Evolutionary conservation across 1,140 invertebrate species (phyloP).

Genomic region (Andrena cerasifolii): DNA sequence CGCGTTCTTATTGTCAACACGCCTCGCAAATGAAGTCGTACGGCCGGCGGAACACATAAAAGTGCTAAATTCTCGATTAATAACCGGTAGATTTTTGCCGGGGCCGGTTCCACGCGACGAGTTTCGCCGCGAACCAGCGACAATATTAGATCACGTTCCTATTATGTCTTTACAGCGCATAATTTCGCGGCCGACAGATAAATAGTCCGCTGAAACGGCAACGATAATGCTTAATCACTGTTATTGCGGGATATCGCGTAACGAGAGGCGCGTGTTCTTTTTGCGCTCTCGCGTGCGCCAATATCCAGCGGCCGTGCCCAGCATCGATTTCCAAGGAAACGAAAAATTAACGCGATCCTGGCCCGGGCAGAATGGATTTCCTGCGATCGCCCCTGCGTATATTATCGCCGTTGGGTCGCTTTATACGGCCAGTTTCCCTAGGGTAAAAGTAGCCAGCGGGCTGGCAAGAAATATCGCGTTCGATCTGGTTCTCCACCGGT

Average conservation of each 20-base stretch:
- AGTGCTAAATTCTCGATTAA: slow-evolving; percentile 45
- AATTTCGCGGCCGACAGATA: slow-evolving; percentile 61
- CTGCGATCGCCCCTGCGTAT: too few relatives aligned
- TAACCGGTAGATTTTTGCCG: slow-evolving; percentile 30
- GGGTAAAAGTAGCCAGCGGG: neutral
- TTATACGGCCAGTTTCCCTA: neutral
- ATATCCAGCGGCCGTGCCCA: slow-evolving; percentile 24
- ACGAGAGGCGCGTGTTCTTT: slow-evolving; percentile 18
- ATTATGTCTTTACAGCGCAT: slow-evolving; percentile 63
- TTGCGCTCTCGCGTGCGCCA: slow-evolving; percentile 24
- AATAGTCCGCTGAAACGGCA: slow-evolving; percentile 55
- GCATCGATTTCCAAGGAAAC: neutral
- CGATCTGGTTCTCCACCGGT: slow-evolving; percentile 15
- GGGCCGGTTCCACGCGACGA: slow-evolving; percentile 6
- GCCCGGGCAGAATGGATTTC: neutral
- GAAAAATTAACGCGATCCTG: neutral
- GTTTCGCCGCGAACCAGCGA: slow-evolving; percentile 12
- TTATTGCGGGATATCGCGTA: slow-evolving; percentile 60
- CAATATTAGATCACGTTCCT: slow-evolving; percentile 58
- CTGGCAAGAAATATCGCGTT: slow-evolving; percentile 7
- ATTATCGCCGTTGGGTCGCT: too few relatives aligned
- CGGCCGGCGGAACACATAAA: slow-evolving; percentile 8
- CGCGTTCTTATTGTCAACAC: neutral
- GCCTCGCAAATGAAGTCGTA: slow-evolving; percentile 35
- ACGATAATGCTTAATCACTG: slow-evolving; percentile 64